Conservation (phyloP, 2,797 vertebrate genomes). For the Moxostoma hubbsi region DNA sequence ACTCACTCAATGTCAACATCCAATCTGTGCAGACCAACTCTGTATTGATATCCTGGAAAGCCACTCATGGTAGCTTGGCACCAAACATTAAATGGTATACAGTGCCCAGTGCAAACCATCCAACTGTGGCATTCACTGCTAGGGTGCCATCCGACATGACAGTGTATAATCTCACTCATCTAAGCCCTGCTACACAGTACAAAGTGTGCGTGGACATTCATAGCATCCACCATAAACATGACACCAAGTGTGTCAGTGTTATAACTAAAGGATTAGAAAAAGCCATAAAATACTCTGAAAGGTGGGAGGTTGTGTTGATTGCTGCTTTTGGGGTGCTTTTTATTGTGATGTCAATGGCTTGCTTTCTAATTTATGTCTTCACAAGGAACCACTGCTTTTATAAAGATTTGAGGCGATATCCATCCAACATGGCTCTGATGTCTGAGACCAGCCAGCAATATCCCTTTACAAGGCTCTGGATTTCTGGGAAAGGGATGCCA, state of each 20-base stretch:
- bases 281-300: slow-evolving; percentile 73
- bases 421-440: slow-evolving; percentile 80
- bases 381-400: slow-evolving; percentile 81
- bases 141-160: slow-evolving; percentile 90
- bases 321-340: slow-evolving; percentile 84
- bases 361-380: slow-evolving; percentile 84
- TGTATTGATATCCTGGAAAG: slow-evolving; percentile 91
- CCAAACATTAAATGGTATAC: slow-evolving; percentile 94
- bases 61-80: slow-evolving; percentile 85
- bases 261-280: slow-evolving; percentile 87
- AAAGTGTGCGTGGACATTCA: slow-evolving; percentile 93
- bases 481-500: slow-evolving; percentile 84
- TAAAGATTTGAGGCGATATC: slow-evolving; percentile 80
- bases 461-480: slow-evolving; percentile 89
- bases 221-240: slow-evolving; percentile 83
- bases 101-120: slow-evolving; percentile 74
- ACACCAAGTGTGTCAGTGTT: slow-evolving; percentile 90
- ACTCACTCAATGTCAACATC: slow-evolving; percentile 84
- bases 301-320: slow-evolving; percentile 78
- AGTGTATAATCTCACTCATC: slow-evolving; percentile 93
- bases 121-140: slow-evolving; percentile 84
- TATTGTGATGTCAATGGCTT: slow-evolving; percentile 82
- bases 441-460: slow-evolving; percentile 80
- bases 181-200: slow-evolving; percentile 90
- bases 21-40: slow-evolving; percentile 86